These are phyloP conservation scores for Rutilus rutilus DNA, from an alignment of 2,113 vertebrate species.

Conservation along the genomic window DNA sequence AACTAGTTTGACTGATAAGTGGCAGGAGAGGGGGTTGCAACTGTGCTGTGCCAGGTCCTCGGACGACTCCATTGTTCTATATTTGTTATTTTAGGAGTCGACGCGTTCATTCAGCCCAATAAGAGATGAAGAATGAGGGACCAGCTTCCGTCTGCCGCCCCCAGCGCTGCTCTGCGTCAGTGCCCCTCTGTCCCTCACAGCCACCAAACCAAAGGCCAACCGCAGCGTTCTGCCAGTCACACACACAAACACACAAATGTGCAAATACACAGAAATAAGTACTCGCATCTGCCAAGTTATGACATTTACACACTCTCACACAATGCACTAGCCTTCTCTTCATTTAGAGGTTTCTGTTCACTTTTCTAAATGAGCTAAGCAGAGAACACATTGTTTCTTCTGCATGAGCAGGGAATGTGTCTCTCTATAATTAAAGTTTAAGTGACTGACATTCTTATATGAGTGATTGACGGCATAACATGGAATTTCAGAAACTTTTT, in stretches of 20 bases:
- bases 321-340: background rate
- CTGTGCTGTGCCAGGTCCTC: background rate
- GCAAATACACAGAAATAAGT: background rate
- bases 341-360: background rate
- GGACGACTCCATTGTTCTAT: slow-evolving; percentile 23
- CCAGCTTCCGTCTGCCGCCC: slow-evolving; percentile 60
- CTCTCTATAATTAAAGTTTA: slow-evolving; percentile 23
- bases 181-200: slow-evolving; percentile 60
- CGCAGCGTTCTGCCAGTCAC: background rate
- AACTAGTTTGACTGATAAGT: slow-evolving; percentile 21
- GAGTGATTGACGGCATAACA: slow-evolving; percentile 13
- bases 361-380: background rate
- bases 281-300: background rate
- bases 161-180: slow-evolving; percentile 63
- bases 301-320: background rate
- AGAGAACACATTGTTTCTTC: background rate
- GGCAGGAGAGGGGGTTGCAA: background rate
- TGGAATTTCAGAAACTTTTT: background rate
- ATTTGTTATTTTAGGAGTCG: slow-evolving; percentile 42
- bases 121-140: slow-evolving; percentile 50
- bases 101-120: slow-evolving; percentile 23
- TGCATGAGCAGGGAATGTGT: background rate
- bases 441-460: background rate
- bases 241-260: background rate
- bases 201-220: slow-evolving; percentile 19